phyloP scores from a whole-genome alignment of 92 coral and sea anemone genomes.

The Paramuricea clavata region DNA sequence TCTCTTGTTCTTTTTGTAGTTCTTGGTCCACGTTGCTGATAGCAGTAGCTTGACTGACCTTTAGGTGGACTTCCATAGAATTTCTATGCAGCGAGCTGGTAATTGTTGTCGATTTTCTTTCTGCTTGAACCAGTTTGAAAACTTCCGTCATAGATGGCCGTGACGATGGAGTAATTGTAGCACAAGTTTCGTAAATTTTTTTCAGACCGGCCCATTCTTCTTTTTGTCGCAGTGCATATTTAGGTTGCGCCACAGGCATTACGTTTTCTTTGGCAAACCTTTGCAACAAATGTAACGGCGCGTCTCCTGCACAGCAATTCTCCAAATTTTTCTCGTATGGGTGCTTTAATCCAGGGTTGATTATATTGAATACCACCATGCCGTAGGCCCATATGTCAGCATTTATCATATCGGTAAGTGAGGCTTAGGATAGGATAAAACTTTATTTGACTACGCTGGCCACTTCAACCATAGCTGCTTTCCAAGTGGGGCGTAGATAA shows the following conservation, averaged over 20 bases:
- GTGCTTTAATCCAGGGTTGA: constrained; percentile 23
- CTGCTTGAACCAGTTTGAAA: not conserved
- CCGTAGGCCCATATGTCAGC: constrained; percentile 52
- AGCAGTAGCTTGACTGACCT: not conserved
- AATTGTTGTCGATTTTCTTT: not conserved
- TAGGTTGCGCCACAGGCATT: not conserved
- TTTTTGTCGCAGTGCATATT: not conserved
- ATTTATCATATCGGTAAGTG: not conserved
- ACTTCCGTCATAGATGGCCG: not conserved
- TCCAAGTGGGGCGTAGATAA: too few relatives aligned
- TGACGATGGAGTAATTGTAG: not conserved
- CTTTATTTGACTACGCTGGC: too few relatives aligned
- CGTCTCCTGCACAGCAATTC: not conserved
- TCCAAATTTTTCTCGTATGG: not conserved
- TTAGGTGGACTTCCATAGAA: not conserved
- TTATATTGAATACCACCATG: constrained; percentile 40
- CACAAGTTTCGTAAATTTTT: constrained; percentile 2
- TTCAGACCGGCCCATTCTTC: constrained; percentile 27
- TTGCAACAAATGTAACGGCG: not conserved
- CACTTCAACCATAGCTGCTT: too few relatives aligned
- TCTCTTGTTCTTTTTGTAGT: not conserved
- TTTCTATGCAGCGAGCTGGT: not conserved
- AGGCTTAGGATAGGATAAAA: too few relatives aligned
- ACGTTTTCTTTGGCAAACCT: not conserved
- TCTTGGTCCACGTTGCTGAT: not conserved